Evolutionary conservation across 1,140 invertebrate genomes (phyloP).

Genomic region (Portunus trituberculatus): DNA sequence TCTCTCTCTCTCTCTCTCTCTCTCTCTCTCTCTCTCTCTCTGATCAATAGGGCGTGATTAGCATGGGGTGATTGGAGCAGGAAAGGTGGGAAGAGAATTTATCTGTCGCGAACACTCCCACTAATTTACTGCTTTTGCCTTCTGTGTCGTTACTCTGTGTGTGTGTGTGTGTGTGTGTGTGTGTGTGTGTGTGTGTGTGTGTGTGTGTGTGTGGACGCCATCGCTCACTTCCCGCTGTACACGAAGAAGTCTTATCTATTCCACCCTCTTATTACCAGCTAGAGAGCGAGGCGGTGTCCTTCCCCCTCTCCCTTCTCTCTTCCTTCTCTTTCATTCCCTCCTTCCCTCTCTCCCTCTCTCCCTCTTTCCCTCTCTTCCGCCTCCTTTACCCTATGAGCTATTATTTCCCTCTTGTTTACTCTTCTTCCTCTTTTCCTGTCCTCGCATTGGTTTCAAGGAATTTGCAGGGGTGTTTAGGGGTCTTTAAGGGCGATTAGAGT

Average conservation of each 20-base stretch:
- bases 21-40: neutral
- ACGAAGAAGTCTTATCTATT: conserved; percentile 26
- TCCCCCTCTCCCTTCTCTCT: neutral
- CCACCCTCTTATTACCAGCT: conserved; percentile 11
- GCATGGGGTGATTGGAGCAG: neutral
- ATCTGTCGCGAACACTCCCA: neutral
- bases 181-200: neutral
- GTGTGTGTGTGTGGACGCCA: neutral
- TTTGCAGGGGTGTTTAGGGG: too few relatives aligned
- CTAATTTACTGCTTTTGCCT: neutral
- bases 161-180: conserved; percentile 10
- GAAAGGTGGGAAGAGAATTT: neutral
- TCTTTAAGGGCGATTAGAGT: too few relatives aligned
- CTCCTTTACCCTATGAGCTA: too few relatives aligned
- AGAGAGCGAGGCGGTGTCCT: neutral
- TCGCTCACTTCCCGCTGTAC: neutral
- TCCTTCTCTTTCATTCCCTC: too few relatives aligned
- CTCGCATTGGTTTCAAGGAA: neutral
- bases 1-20: neutral
- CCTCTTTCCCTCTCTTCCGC: too few relatives aligned
- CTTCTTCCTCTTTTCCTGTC: neutral
- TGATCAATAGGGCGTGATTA: neutral
- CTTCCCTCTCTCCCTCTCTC: too few relatives aligned
- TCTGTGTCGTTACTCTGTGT: neutral
- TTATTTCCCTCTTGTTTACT: neutral